Conservation (phyloP, 2,888 invertebrate genomes). For the Dynastes hyllus region DNA sequence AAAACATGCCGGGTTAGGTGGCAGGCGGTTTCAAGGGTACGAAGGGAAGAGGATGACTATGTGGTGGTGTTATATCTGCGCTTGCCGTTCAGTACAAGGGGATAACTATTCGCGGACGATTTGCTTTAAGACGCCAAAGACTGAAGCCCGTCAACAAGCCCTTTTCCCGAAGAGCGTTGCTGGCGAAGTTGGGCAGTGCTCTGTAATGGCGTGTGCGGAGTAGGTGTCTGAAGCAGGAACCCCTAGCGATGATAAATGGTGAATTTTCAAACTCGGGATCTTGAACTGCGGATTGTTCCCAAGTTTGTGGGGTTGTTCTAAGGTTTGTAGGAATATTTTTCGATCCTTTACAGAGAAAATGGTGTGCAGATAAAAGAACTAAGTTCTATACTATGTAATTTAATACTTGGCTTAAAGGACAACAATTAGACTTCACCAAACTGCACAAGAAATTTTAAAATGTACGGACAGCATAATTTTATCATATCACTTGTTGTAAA, state of each 20-base stretch:
- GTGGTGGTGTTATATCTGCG: neutral
- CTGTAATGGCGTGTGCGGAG: constrained; percentile 59
- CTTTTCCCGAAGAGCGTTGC: neutral
- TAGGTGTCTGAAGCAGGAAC: constrained; percentile 58
- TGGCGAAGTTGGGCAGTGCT: constrained; percentile 57
- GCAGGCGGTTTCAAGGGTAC: constrained; percentile 21
- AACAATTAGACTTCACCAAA: too few species aligned
- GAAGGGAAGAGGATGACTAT: constrained; percentile 15
- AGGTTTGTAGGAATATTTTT: too few species aligned
- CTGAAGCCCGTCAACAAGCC: neutral
- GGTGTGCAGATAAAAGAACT: too few species aligned
- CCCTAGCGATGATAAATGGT: constrained; percentile 59
- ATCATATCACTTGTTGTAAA: too few species aligned
- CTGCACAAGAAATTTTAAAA: too few species aligned
- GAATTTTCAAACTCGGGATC: constrained; percentile 54
- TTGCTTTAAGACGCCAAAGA: neutral
- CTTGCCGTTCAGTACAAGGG: neutral
- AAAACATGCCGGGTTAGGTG: constrained; percentile 20
- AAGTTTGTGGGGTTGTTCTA: too few species aligned
- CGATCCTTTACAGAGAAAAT: too few species aligned
- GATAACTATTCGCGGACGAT: too few species aligned
- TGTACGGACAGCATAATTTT: too few species aligned
- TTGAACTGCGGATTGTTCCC: neutral
- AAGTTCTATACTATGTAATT: too few species aligned
- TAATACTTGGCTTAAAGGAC: too few species aligned